Conservation (phyloP, 2,888 invertebrate genomes). For the Syritta pipiens region DNA sequence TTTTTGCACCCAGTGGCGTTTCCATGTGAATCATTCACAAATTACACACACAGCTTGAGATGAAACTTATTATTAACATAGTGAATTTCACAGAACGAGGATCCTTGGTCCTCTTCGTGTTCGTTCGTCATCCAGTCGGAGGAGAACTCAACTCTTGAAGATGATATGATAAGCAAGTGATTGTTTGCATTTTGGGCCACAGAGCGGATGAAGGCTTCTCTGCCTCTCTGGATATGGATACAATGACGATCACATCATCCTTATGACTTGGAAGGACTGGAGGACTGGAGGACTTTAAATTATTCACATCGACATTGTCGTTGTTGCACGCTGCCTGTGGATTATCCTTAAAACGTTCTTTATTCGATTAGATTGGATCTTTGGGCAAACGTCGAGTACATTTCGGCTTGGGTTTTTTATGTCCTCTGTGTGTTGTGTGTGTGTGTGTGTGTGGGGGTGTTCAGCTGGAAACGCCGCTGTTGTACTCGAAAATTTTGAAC, state of each 20-base stretch:
- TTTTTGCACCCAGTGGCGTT: slow-evolving; percentile 28
- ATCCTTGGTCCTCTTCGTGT: neutral
- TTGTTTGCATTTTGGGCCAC: slow-evolving; percentile 42
- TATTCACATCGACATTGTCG: slow-evolving; percentile 53
- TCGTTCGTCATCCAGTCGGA: neutral
- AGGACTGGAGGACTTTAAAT: slow-evolving; percentile 50
- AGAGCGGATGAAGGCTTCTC: neutral
- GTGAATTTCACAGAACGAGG: slow-evolving; percentile 1
- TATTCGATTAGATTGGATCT: slow-evolving; percentile 65
- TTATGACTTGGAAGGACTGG: neutral
- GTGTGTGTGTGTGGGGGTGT: slow-evolving; percentile 5
- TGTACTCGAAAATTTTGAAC: slow-evolving; percentile 24
- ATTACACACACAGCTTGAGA: slow-evolving; percentile 16
- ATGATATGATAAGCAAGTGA: slow-evolving; percentile 59
- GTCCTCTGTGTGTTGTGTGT: slow-evolving; percentile 7
- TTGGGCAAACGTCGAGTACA: neutral
- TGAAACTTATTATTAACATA: slow-evolving; percentile 49
- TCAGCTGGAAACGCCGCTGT: neutral
- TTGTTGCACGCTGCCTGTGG: slow-evolving; percentile 44
- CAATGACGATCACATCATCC: slow-evolving; percentile 34
- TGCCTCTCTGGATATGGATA: too few species aligned
- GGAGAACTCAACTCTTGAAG: slow-evolving; percentile 20
- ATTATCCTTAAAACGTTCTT: slow-evolving; percentile 54
- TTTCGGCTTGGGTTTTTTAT: neutral
- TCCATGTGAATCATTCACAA: slow-evolving; percentile 55